A percentile compares a stretch with the other conserved stretches of the same genome.
phyloP scores from a whole-genome alignment of 2,888 invertebrate species.

The Mechanitis messenoides region DNA sequence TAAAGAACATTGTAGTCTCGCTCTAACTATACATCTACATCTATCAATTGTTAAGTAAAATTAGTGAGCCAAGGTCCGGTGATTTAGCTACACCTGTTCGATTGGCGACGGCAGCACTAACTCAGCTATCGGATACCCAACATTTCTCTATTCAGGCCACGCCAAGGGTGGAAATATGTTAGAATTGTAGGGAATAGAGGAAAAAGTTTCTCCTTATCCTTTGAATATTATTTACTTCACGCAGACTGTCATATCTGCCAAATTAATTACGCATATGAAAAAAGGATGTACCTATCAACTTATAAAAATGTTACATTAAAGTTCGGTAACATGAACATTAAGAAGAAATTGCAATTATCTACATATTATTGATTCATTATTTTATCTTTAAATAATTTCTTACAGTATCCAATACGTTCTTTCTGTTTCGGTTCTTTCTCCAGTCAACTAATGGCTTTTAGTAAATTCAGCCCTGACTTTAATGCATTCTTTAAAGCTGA shows the following conservation, averaged over 20 bases:
- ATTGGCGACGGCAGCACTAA: slow-evolving; percentile 26
- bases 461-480: slow-evolving; percentile 60
- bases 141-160: slow-evolving; percentile 29
- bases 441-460: slow-evolving; percentile 56
- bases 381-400: not conserved
- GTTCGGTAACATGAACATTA: too few relatives aligned
- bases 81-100: slow-evolving; percentile 29
- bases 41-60: slow-evolving; percentile 22
- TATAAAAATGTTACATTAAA: too few relatives aligned
- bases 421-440: slow-evolving; percentile 49
- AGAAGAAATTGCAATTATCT: not conserved
- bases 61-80: slow-evolving; percentile 26
- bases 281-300: too few relatives aligned
- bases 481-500: slow-evolving; percentile 47
- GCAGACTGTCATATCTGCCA: not conserved
- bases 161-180: slow-evolving; percentile 20
- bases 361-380: not conserved
- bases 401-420: not conserved
- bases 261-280: slow-evolving; percentile 1
- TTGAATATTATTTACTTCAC: not conserved
- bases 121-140: slow-evolving; percentile 31
- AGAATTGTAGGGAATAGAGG: not conserved
- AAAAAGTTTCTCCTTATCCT: not conserved
- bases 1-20: not conserved
- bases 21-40: not conserved